phyloP scores from a whole-genome alignment of 23 tunicate genomes.

The Ascidia mentula region DNA sequence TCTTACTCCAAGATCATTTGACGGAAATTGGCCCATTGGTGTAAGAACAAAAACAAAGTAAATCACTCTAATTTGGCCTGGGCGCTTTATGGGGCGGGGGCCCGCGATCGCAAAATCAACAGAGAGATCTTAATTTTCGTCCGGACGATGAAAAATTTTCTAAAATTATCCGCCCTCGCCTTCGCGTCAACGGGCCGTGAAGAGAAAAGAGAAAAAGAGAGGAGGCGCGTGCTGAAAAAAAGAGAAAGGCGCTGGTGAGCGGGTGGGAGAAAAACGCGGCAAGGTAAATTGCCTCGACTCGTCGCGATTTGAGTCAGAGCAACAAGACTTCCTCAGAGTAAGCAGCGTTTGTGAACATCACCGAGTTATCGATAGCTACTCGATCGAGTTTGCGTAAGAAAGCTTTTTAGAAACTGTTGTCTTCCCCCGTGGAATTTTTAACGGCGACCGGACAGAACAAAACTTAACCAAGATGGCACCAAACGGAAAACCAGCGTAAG shows the following conservation, averaged over 20 bases:
- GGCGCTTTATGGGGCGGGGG: background rate
- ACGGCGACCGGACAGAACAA: too few relatives aligned
- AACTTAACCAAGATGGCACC: slow-evolving; percentile 44
- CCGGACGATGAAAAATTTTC: background rate
- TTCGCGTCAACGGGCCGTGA: background rate
- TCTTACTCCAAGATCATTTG: too few relatives aligned
- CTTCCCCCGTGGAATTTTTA: too few relatives aligned
- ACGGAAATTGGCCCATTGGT: too few relatives aligned
- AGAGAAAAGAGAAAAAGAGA: background rate
- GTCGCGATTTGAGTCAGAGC: background rate
- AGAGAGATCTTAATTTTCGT: background rate
- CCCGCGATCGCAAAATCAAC: background rate
- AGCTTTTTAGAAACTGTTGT: too few relatives aligned
- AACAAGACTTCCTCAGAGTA: background rate
- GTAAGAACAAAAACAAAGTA: too few relatives aligned
- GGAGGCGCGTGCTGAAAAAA: background rate
- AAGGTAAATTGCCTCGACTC: background rate
- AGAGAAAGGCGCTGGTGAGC: background rate
- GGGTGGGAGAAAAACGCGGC: slow-evolving; percentile 3
- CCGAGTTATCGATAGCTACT: too few relatives aligned
- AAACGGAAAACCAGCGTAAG: slow-evolving; percentile 79
- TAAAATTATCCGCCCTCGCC: background rate
- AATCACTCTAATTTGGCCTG: background rate
- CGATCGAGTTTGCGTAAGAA: too few relatives aligned
- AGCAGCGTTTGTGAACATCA: background rate